Percentiles rank a stretch among this genome's conserved stretches.
phyloP scores from a whole-genome alignment of 2,113 vertebrate genomes.

The Camelus dromedarius region DNA sequence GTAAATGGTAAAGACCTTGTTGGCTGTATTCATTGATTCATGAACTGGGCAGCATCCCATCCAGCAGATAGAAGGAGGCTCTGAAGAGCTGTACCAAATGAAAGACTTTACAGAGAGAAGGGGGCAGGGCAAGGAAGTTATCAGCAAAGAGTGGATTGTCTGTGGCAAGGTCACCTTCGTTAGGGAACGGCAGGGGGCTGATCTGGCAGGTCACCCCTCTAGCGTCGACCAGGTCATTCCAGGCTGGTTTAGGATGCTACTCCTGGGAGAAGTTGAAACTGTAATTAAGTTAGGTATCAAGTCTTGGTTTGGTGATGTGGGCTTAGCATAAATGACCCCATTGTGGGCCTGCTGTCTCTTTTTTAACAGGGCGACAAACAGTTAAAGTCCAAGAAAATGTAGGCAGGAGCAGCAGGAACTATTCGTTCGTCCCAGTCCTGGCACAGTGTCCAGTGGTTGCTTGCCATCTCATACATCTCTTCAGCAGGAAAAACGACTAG shows the following conservation, averaged over 20 bases:
- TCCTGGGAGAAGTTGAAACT: not conserved
- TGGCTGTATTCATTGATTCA: too few relatives aligned
- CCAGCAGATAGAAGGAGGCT: too few relatives aligned
- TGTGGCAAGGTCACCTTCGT: not conserved
- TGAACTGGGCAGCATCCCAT: too few relatives aligned
- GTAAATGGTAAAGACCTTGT: too few relatives aligned
- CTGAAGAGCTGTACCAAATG: too few relatives aligned
- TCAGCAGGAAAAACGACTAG: slow-evolving; percentile 58
- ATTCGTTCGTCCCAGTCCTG: not conserved
- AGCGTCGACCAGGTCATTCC: not conserved
- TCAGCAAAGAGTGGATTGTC: too few relatives aligned
- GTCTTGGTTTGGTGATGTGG: not conserved
- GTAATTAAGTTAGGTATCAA: not conserved
- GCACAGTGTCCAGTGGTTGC: not conserved
- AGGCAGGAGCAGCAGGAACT: slow-evolving; percentile 62
- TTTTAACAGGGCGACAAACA: slow-evolving; percentile 35
- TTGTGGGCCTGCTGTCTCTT: not conserved
- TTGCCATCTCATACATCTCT: slow-evolving; percentile 51
- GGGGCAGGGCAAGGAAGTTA: too few relatives aligned
- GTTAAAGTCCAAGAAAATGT: slow-evolving; percentile 56
- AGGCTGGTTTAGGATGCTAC: not conserved
- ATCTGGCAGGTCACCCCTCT: not conserved
- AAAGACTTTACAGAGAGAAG: too few relatives aligned
- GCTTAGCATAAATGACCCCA: not conserved
- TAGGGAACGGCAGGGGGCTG: not conserved